Evolutionary conservation across 2,888 invertebrate species (phyloP), one percentile per base, ranked within the genome.

Genomic region (Magallana nippona): DNA sequence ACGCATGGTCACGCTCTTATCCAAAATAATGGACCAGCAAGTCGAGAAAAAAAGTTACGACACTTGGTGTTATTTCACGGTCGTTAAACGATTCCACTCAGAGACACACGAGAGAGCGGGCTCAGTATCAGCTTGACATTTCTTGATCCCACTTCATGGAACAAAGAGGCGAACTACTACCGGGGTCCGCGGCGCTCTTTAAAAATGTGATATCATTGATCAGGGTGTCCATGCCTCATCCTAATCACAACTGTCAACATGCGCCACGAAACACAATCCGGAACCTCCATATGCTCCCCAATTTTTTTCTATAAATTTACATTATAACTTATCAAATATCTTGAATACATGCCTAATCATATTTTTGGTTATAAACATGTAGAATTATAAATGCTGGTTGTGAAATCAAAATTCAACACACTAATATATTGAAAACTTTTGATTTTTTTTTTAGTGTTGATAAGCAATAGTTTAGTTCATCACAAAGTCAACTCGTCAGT

Each of bases 161-260:
- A 71, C 71, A 71, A 71, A 71, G 27, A 11, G 27, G 32, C 71
- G 71, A 32, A 27, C 71, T 22, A 27, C 71, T 17, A 32, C 32
- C 32, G 27, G 71, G 71, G 32, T 71, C 27, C 27, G 22, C 32
- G 15, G 15, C 15, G 71, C 11, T 71, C 71, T 71, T 71, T 71
- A 71, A 71, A 27, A 71, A 71, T 27, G 71, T 71, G 71, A 71
- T 71, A 71, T 71, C 32, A 71, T 71, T 71, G 71, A 71, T 71
- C 71, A 71, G 71, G 71, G 71, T 71, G 71, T 17, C 27, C 71
- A 71, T 27, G 22, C 32, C 71, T 71, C 71, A 27, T 71, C 27
- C 27, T 71, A 71, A 71, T 71, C 71, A 71, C 71, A 71, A 71
- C 71, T 71, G 71, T 71, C 71, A 71, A 71, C 71, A 71, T 62